These are phyloP conservation scores for Diorhabda sublineata DNA, from an alignment of 1,140 invertebrate genomes.

Conservation along the genomic window DNA sequence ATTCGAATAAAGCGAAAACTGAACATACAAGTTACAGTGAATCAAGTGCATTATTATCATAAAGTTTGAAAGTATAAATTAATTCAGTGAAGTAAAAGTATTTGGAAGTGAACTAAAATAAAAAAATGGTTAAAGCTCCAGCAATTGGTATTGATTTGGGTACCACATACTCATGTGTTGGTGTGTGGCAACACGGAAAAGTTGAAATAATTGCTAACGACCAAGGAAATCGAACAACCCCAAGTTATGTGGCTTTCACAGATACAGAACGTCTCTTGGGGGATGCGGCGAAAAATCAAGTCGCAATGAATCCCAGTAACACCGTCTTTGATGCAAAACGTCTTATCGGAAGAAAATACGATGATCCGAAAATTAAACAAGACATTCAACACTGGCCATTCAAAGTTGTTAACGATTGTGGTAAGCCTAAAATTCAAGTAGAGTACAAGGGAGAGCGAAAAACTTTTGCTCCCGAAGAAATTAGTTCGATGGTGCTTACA, in stretches of 20 bases:
- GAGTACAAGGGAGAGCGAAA: conserved; percentile 65
- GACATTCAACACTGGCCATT: conserved; percentile 53
- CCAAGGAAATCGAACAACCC: conserved; percentile 88
- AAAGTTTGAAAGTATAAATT: not conserved
- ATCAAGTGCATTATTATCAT: not conserved
- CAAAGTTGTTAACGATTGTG: conserved; percentile 47
- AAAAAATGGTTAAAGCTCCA: conserved; percentile 33
- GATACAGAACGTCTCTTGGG: conserved; percentile 72
- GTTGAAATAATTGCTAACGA: conserved; percentile 93
- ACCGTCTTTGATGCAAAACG: conserved; percentile 68
- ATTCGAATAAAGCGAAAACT: conserved; percentile 4
- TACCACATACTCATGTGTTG: conserved; percentile 77
- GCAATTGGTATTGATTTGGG: conserved; percentile 76
- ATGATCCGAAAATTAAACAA: conserved; percentile 52
- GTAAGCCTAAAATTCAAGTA: conserved; percentile 62
- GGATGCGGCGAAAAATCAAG: conserved; percentile 56
- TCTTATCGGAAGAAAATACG: conserved; percentile 51
- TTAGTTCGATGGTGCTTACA: conserved; percentile 72
- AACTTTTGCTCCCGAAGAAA: conserved; percentile 32
- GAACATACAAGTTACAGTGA: not conserved
- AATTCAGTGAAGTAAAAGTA: conserved; percentile 2
- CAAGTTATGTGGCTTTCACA: conserved; percentile 84
- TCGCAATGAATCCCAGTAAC: conserved; percentile 80
- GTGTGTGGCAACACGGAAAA: conserved; percentile 80
- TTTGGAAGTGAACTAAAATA: not conserved